These are phyloP conservation scores for Maniola hyperantus DNA, from an alignment of 2,888 invertebrate species.

Conservation along the genomic window DNA sequence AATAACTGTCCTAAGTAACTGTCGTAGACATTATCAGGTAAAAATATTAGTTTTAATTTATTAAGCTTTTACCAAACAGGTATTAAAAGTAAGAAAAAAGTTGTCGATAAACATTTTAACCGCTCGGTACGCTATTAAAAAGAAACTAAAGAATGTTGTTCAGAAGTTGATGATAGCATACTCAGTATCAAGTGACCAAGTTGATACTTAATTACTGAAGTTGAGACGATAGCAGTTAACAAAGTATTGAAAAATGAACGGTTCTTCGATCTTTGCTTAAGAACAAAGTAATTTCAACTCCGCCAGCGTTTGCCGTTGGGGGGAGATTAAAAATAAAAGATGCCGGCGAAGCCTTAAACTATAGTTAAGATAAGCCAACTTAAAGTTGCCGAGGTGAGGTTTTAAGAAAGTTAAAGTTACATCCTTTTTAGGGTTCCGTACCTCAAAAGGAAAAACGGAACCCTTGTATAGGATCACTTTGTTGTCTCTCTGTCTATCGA, in stretches of 20 bases:
- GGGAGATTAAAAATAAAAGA: conserved; percentile 75
- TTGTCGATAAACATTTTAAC: background rate
- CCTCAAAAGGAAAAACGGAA: no score
- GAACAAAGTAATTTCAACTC: conserved; percentile 77
- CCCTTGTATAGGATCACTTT: no score
- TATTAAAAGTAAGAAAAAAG: background rate
- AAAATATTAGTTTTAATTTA: background rate
- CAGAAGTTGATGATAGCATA: conserved; percentile 34
- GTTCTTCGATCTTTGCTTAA: conserved; percentile 74
- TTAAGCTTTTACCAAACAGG: background rate
- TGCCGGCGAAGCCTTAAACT: conserved; percentile 65
- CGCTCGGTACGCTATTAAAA: conserved; percentile 10
- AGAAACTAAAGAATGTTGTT: conserved; percentile 19
- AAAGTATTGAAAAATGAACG: conserved; percentile 76
- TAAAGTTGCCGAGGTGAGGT: conserved; percentile 55
- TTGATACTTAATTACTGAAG: conserved; percentile 65
- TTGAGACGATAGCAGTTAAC: conserved; percentile 59
- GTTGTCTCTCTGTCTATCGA: no score
- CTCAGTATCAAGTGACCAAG: conserved; percentile 37
- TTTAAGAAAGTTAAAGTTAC: conserved; percentile 65
- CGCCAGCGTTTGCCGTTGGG: conserved; percentile 63
- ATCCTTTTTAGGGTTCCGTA: conserved; percentile 54
- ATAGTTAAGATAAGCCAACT: conserved; percentile 71
- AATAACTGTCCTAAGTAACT: no score
- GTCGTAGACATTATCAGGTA: background rate